Percentiles rank a stretch among this genome's conserved stretches.
phyloP scores from a whole-genome alignment of 2,113 vertebrate genomes.

The Mixornis gularis region DNA sequence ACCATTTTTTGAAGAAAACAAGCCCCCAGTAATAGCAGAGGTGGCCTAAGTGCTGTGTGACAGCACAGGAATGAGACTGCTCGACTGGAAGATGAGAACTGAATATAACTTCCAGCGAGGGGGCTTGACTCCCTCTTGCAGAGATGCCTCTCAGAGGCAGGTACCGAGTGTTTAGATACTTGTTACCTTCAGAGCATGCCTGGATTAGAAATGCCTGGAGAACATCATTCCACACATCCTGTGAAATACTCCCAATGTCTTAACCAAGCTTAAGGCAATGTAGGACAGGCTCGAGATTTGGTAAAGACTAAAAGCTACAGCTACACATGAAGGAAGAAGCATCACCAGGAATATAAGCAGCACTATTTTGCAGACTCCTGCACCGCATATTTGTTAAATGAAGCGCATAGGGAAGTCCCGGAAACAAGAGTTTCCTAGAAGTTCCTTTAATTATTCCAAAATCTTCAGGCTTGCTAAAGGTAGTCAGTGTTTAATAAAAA shows the following conservation, averaged over 20 bases:
- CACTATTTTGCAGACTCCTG: background rate
- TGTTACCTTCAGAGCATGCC: background rate
- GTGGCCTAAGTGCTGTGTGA: background rate
- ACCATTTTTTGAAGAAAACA: background rate
- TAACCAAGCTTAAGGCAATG: background rate
- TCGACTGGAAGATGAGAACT: background rate
- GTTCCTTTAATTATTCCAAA: background rate
- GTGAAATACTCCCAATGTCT: background rate
- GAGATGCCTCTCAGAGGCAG: background rate
- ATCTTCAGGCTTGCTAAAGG: background rate
- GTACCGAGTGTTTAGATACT: background rate
- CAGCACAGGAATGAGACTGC: background rate
- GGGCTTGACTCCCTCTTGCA: background rate
- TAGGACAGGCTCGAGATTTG: background rate
- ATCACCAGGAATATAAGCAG: background rate
- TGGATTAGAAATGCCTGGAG: background rate
- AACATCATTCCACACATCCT: background rate
- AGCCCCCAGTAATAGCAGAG: background rate
- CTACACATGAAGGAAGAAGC: background rate
- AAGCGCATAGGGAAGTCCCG: background rate
- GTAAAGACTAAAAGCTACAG: background rate
- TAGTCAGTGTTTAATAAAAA: background rate
- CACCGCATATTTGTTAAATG: fast-evolving
- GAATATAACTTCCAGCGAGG: background rate
- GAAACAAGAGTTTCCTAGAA: background rate